Evolutionary conservation across 2,888 invertebrate species (phyloP), one percentile per base, ranked within the genome.

Genomic region (Drosophila buzzatii): DNA sequence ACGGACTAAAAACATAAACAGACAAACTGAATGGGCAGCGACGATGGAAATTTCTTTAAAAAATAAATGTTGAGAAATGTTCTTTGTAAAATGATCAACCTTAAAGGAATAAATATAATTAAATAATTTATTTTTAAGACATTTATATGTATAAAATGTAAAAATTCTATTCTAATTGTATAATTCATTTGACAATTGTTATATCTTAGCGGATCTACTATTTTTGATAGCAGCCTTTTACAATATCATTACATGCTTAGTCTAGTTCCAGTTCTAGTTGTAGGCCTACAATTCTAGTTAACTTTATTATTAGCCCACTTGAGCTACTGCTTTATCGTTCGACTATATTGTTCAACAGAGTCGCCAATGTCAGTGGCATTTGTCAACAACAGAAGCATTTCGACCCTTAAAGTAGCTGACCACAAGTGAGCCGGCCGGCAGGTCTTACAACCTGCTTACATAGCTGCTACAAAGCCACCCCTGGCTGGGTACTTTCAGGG

Each of bases 381-480:
- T 88, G 88, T 79, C 88, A 82, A 81, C 59, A 65, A 58, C 65
- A 79, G 65, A 58, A 66, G 45, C 65, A 64, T 23, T 41, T 79
- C 59, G 82, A 82, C 60, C 65, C 79, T 75, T 65, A 47, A 58
- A 70, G 79, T 85, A 69, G 75, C 66, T 87, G 82, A 85, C 83
- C 71, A 71, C 73, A 67, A 70, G 49, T 45, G 68, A 83, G 82
- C 83, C 82, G 80, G 82, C 82, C 82, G 89, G 89, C 76, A 76
- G 85, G 69, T 61, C 63, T 57, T 76, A 79, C 82, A 88, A 82
- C 76, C 68, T 76, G 76, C 87, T 63, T 68, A 73, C 74, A 63
- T 59, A 56, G 61, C 33, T 55, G 58, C 61, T 67, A 63, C 63
- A 44, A 41, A 64, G 63, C 55, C 59, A 78, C 67, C 82, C 79